Percentiles rank a stretch among this genome's conserved stretches.
These are phyloP conservation scores for Clarias magur DNA, from an alignment of 2,113 vertebrate species.

Conservation along the genomic window DNA sequence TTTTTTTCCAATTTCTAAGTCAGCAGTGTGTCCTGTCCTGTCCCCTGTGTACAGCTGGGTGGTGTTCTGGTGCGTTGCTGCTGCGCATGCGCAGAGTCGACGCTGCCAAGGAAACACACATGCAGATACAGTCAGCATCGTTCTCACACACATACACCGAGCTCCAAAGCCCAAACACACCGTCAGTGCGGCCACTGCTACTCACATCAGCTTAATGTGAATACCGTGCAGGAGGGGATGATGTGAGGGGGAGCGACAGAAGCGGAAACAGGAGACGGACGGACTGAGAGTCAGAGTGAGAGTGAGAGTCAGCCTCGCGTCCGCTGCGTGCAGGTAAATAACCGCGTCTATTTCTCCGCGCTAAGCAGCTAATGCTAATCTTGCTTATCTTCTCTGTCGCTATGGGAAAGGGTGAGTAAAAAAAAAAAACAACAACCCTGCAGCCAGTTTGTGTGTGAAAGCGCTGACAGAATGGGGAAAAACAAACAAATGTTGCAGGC, in stretches of 20 bases:
- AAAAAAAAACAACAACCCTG: background rate
- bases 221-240: slow-evolving; percentile 12
- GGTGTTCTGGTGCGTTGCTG: slow-evolving; percentile 37
- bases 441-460: background rate
- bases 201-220: slow-evolving; percentile 31
- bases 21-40: background rate
- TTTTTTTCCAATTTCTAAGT: too few species aligned
- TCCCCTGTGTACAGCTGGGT: slow-evolving; percentile 30
- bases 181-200: slow-evolving; percentile 17
- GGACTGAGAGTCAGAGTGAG: background rate
- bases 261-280: background rate
- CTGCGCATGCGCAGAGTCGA: slow-evolving; percentile 56
- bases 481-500: background rate
- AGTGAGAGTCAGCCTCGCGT: background rate
- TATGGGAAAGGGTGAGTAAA: background rate
- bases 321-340: slow-evolving; percentile 49
- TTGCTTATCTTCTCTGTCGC: background rate
- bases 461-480: background rate
- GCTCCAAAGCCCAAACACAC: slow-evolving; percentile 18
- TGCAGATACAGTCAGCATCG: slow-evolving; percentile 14
- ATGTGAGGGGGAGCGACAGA: slow-evolving; percentile 18
- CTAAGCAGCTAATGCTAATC: slow-evolving; percentile 46
- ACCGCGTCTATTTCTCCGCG: slow-evolving; percentile 34
- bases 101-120: slow-evolving; percentile 61
- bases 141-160: background rate